Percentiles rank a stretch among this genome's conserved stretches.
These are phyloP conservation scores for Ochotona princeps DNA, from an alignment of 2,113 vertebrate species.

Conservation along the genomic window DNA sequence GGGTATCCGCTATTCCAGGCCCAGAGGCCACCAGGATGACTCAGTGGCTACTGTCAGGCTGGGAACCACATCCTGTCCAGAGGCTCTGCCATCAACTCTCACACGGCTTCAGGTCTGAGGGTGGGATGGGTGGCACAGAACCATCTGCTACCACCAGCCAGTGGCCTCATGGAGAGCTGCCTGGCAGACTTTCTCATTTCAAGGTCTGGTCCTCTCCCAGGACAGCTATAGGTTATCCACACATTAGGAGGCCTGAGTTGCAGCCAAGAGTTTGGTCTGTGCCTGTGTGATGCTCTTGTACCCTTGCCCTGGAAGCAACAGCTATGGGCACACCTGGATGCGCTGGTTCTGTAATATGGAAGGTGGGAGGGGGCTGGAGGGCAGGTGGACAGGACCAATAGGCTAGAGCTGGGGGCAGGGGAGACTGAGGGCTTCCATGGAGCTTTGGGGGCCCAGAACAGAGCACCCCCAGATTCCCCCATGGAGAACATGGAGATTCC, in stretches of 20 bases:
- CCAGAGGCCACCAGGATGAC: background rate
- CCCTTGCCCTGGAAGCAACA: background rate
- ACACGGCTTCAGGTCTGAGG: background rate
- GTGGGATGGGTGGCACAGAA: background rate
- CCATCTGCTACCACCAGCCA: background rate
- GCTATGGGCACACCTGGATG: background rate
- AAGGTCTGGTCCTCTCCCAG: background rate
- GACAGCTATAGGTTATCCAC: background rate
- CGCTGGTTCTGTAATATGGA: background rate
- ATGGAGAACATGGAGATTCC: background rate
- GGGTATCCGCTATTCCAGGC: background rate
- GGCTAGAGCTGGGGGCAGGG: background rate
- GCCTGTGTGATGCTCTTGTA: background rate
- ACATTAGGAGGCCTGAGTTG: background rate
- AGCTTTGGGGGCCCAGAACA: background rate
- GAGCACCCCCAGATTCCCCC: background rate
- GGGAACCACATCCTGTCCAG: fast-evolving
- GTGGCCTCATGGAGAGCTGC: background rate
- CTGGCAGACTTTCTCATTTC: background rate
- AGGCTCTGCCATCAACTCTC: background rate
- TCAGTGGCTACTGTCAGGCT: background rate
- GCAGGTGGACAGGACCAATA: too few species aligned
- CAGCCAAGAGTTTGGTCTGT: background rate
- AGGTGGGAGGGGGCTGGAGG: background rate
- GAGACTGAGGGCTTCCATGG: background rate